Conservation (phyloP, 2,797 vertebrate genomes). For the Anguilla pacifica region DNA sequence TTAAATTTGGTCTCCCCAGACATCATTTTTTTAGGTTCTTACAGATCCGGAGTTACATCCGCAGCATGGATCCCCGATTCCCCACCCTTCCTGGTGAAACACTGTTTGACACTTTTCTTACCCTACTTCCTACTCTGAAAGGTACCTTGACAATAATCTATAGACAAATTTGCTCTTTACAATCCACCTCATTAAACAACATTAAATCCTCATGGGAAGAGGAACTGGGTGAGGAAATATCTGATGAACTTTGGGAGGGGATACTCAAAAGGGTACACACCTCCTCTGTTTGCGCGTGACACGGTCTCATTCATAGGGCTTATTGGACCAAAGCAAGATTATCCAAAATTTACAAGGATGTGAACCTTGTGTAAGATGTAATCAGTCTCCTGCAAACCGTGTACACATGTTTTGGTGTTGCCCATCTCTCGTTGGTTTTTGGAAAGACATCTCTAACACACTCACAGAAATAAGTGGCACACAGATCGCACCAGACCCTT, state of each 20-base stretch:
- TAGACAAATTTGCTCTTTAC: neutral
- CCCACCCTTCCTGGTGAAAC: neutral
- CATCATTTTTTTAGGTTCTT: neutral
- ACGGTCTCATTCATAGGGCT: conserved; percentile 1
- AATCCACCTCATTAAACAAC: neutral
- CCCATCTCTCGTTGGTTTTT: conserved; percentile 5
- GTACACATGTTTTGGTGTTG: conserved; percentile 20
- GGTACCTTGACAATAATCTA: neutral
- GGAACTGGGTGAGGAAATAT: neutral
- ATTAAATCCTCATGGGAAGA: conserved; percentile 12
- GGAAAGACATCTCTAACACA: too few species aligned
- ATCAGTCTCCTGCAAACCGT: neutral
- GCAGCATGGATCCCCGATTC: too few species aligned
- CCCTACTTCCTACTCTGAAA: neutral
- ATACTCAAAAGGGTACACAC: neutral
- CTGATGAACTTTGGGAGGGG: conserved; percentile 12
- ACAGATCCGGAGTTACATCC: too few species aligned
- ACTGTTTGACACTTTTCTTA: conserved; percentile 7
- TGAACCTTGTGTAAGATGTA: conserved; percentile 20
- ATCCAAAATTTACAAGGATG: neutral
- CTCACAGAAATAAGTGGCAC: too few species aligned
- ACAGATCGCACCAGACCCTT: too few species aligned
- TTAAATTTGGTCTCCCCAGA: conserved; percentile 9
- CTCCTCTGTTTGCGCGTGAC: neutral
- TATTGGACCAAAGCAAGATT: too few species aligned